Conservation (phyloP, 2,888 invertebrate genomes). For the Lacanobia wlatinum region DNA sequence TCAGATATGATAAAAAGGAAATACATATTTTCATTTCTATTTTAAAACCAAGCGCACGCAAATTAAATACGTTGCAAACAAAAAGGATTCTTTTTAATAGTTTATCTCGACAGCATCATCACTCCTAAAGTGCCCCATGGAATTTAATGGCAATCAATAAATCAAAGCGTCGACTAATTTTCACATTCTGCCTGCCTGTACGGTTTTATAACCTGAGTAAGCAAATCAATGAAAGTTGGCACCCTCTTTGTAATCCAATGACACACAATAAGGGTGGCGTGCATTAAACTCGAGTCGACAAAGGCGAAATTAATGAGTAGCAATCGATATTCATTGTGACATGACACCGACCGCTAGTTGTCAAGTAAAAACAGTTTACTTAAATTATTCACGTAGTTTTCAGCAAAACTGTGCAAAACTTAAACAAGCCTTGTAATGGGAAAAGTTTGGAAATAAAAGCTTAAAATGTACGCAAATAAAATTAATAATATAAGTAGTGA, state of each 20-base stretch:
- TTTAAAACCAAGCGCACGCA: slow-evolving; percentile 18
- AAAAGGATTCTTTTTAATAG: slow-evolving; percentile 5
- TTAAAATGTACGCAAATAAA: slow-evolving; percentile 48
- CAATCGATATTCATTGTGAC: slow-evolving; percentile 68
- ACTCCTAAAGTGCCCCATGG: slow-evolving; percentile 8
- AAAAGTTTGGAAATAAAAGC: slow-evolving; percentile 50
- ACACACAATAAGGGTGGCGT: slow-evolving; percentile 70
- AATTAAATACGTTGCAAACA: not conserved
- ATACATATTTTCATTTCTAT: slow-evolving; percentile 11
- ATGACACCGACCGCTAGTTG: slow-evolving; percentile 23
- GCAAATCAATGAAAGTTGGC: slow-evolving; percentile 41
- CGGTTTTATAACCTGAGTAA: slow-evolving; percentile 18
- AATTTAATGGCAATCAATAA: slow-evolving; percentile 28
- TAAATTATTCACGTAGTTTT: slow-evolving; percentile 47
- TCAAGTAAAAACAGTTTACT: slow-evolving; percentile 38
- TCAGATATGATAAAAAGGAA: slow-evolving; percentile 6
- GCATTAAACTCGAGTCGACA: slow-evolving; percentile 71
- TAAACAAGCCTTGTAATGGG: slow-evolving; percentile 44
- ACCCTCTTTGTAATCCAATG: slow-evolving; percentile 62
- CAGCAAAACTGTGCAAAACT: slow-evolving; percentile 35
- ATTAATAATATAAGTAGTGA: slow-evolving; percentile 50
- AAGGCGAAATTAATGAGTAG: slow-evolving; percentile 68
- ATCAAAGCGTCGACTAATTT: not conserved
- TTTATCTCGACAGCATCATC: not conserved
- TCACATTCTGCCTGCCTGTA: not conserved